phyloP scores from a whole-genome alignment of 2,888 invertebrate species.

The Bembecia ichneumoniformis region DNA sequence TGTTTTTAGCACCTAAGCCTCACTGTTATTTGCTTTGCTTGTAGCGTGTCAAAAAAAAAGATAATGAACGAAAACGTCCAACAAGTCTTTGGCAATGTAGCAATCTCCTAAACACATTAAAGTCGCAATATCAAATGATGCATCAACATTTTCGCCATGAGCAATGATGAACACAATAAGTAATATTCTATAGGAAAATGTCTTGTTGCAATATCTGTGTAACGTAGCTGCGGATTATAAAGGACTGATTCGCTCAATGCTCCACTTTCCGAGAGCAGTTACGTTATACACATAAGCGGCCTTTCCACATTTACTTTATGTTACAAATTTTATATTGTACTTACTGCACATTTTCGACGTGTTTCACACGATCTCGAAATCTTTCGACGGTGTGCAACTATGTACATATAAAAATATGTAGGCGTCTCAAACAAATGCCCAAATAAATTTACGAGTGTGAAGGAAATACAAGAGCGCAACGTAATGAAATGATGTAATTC shows the following conservation, averaged over 20 bases:
- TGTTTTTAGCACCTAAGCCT: neutral
- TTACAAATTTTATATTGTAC: neutral
- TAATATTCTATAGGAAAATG: neutral
- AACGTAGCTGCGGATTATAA: neutral
- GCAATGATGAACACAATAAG: neutral
- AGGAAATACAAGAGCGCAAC: too few relatives aligned
- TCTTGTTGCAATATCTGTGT: neutral
- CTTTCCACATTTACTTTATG: neutral
- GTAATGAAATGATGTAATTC: too few relatives aligned
- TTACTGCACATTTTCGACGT: neutral
- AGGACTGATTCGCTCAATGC: slow-evolving; percentile 1
- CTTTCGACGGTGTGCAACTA: neutral
- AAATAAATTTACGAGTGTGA: too few relatives aligned
- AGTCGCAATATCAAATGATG: neutral
- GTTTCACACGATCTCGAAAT: neutral
- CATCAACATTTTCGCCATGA: neutral
- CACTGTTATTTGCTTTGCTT: too few relatives aligned
- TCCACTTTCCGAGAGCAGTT: slow-evolving; percentile 5
- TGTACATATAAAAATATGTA: neutral
- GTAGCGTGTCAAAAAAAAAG: too few relatives aligned
- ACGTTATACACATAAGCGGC: neutral
- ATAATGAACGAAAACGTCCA: too few relatives aligned
- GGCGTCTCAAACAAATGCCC: neutral
- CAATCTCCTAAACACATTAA: neutral
- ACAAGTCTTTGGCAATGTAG: too few relatives aligned